Conservation (phyloP, 2,888 invertebrate species). For the Mesoligia furuncula region DNA sequence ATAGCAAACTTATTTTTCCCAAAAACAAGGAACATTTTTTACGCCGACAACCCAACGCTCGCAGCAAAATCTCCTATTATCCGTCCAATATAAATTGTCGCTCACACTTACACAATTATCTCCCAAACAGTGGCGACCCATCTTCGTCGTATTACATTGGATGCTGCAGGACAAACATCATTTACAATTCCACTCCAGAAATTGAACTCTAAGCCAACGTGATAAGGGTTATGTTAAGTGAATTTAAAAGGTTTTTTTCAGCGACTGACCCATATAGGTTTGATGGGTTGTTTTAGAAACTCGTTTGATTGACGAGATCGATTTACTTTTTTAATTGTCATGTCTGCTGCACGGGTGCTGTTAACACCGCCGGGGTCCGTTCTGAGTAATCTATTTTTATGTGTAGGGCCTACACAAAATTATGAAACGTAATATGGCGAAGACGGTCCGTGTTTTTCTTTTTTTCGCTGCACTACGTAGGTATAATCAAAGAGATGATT, state of each 20-base stretch:
- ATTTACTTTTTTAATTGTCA: slow-evolving; percentile 39
- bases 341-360: slow-evolving; percentile 17
- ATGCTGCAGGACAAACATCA: slow-evolving; percentile 61
- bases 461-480: too few species aligned
- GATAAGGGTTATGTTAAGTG: slow-evolving; percentile 26
- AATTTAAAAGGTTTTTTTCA: not conserved
- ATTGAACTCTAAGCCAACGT: slow-evolving; percentile 15
- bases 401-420: not conserved
- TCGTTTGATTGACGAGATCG: slow-evolving; percentile 61
- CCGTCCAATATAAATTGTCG: slow-evolving; percentile 71
- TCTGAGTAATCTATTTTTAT: not conserved
- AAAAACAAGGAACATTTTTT: slow-evolving; percentile 14
- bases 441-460: too few species aligned
- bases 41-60: slow-evolving; percentile 58
- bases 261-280: slow-evolving; percentile 55
- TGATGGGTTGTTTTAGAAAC: slow-evolving; percentile 56
- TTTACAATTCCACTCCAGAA: not conserved
- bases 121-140: slow-evolving; percentile 51
- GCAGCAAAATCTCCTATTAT: slow-evolving; percentile 68
- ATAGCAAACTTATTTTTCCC: slow-evolving; percentile 5
- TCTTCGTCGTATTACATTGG: slow-evolving; percentile 69
- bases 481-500: too few species aligned
- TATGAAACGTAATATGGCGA: too few species aligned
- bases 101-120: slow-evolving; percentile 62
- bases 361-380: not conserved